Conservation (phyloP, 2,797 vertebrate species). For the Hylomyscus alleni region DNA sequence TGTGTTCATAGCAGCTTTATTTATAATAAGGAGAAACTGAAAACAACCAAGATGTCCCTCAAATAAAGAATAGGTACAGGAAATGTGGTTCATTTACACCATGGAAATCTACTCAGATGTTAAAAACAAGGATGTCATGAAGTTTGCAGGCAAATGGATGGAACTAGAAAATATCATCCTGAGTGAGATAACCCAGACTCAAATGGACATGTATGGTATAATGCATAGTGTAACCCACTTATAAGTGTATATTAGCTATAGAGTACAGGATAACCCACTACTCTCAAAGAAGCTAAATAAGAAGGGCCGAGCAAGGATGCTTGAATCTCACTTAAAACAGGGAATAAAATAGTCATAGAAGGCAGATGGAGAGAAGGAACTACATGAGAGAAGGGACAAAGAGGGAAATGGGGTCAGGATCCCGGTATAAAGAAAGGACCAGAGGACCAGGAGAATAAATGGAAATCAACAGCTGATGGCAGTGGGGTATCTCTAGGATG, state of each 20-base stretch:
- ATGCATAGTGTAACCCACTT: too few relatives aligned
- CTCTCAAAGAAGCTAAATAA: not conserved
- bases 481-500: not conserved
- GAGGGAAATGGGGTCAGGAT: not conserved
- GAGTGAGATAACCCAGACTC: not conserved
- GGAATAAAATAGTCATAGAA: not conserved
- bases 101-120: too few relatives aligned
- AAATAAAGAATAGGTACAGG: not conserved
- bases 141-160: not conserved
- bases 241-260: too few relatives aligned
- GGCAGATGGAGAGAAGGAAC: not conserved
- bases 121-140: not conserved
- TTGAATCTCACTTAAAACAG: not conserved
- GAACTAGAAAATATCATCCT: not conserved
- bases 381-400: not conserved
- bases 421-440: not conserved
- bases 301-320: not conserved
- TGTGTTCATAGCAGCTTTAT: too few relatives aligned
- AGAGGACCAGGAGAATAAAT: not conserved
- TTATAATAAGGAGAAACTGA: too few relatives aligned
- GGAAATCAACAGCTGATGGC: not conserved
- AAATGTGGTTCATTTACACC: not conserved
- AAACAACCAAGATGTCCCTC: not conserved
- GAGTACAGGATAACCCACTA: not conserved
- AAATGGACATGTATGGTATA: too few relatives aligned